Base-by-base conservation (phyloP, 2,797 vertebrate species). In the Esox masquinongy region DNA sequence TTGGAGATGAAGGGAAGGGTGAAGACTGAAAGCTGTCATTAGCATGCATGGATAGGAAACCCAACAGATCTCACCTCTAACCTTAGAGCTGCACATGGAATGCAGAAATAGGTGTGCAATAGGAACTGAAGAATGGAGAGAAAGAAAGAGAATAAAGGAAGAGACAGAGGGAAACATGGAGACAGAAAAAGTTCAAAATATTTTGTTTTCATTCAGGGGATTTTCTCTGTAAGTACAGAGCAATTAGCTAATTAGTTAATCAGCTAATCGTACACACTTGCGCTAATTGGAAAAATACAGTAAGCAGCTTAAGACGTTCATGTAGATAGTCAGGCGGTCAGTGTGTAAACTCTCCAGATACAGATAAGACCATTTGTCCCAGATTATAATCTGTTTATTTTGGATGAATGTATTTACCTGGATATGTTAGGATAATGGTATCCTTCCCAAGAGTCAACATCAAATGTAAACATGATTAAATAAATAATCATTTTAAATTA, bases 21-120 rank as follows among this genome's bases (percentile, higher is more conserved):
- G 74, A 56, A 75, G 67, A 77, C 12, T 17, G 70, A 76, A 61
- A 51, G 56, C 39, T n/a, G 36, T 74, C 77, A 71, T 83, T 79
- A 68, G 59, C 51, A 75, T 79, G 71, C 49, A 74, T 31, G 24
- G 67, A 73, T 22, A 59, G 61, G 53, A 61, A 39, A 34, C 49
- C 12, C 64, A 56, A 73, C 50, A 53, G 67, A 71, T 53, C 49
- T 81, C 77, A 79, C 77, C 73, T 81, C 72, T 78, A 76, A 77
- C 77, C 74, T 76, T 70, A 49, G 19, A 71, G 56, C 17, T 56
- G 39, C 34, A 63, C 53, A 22, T 19, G 36, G 72, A 82, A 79
- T 82, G 26, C 29, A 47, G 75, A 80, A 77, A 74, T 59, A 82
- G 78, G 70, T 22, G 50, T 43, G 22, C 36, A 19, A 31, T 73